These are phyloP conservation scores for Nibea coibor DNA, from an alignment of 2,113 vertebrate species.

Conservation along the genomic window DNA sequence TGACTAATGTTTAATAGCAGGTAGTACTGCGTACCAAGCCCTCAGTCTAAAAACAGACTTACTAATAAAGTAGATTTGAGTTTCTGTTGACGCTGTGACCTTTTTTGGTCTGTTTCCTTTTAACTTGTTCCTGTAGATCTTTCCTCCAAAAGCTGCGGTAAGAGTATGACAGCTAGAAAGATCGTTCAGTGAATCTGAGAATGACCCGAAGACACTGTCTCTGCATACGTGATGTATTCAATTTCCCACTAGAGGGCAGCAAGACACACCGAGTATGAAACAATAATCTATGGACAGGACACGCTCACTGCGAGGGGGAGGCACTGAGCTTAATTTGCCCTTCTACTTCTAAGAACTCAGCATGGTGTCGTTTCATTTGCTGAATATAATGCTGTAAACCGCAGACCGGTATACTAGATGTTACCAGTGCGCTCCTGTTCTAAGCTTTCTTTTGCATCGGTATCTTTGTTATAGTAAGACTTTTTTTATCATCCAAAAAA, in stretches of 20 bases:
- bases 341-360: neutral
- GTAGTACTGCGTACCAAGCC: neutral
- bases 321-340: neutral
- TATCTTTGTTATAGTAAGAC: neutral
- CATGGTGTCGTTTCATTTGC: neutral
- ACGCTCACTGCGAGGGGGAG: neutral
- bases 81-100: constrained; percentile 24
- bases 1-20: constrained; percentile 23
- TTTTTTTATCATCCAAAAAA: neutral
- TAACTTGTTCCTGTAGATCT: neutral
- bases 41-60: neutral
- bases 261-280: constrained; percentile 5
- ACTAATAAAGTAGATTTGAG: neutral
- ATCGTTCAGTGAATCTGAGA: neutral
- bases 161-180: neutral
- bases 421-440: neutral
- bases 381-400: neutral
- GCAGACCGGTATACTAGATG: neutral
- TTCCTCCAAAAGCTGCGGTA: neutral
- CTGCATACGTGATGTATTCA: neutral
- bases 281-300: neutral
- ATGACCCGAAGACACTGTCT: neutral
- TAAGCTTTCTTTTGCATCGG: neutral
- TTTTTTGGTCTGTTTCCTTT: constrained; percentile 6
- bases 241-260: constrained; percentile 64